A percentile compares a stretch with the other conserved stretches of the same genome.
phyloP scores from a whole-genome alignment of 2,797 vertebrate genomes.

The Typhlichthys eigenmanni region DNA sequence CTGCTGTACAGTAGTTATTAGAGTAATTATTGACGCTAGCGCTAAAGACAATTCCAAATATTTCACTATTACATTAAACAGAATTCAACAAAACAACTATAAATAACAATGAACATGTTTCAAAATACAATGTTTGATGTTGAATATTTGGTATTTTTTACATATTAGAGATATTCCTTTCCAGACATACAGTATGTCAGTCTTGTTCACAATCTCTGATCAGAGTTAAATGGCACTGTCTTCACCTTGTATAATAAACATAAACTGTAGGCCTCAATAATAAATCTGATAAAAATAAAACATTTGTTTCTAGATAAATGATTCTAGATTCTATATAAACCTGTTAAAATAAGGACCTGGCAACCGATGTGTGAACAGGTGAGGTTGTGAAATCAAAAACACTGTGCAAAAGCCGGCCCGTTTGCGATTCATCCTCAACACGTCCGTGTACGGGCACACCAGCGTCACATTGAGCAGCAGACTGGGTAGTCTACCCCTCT shows the following conservation, averaged over 20 bases:
- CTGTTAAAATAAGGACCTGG: slow-evolving; percentile 36
- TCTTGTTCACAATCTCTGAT: slow-evolving; percentile 15
- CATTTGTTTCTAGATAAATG: too few relatives aligned
- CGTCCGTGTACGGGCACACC: slow-evolving; percentile 33
- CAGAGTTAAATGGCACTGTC: slow-evolving; percentile 41
- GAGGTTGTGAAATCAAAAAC: slow-evolving; percentile 38
- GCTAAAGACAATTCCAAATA: slow-evolving; percentile 27
- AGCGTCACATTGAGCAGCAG: slow-evolving; percentile 49
- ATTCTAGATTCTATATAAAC: too few relatives aligned
- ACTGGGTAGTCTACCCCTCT: slow-evolving; percentile 27
- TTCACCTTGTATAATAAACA: slow-evolving; percentile 47
- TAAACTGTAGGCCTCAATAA: slow-evolving; percentile 24
- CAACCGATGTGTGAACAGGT: slow-evolving; percentile 50
- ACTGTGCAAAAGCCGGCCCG: slow-evolving; percentile 57
- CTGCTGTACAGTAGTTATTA: slow-evolving; percentile 14
- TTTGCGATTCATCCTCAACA: slow-evolving; percentile 42
- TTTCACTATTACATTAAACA: slow-evolving; percentile 33
- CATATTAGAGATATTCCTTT: slow-evolving; percentile 17
- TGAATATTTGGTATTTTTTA: slow-evolving; percentile 40
- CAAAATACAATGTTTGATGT: slow-evolving; percentile 28
- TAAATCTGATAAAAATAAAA: too few relatives aligned
- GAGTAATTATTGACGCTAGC: slow-evolving; percentile 6
- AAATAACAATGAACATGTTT: slow-evolving; percentile 23
- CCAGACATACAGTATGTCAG: slow-evolving; percentile 21
- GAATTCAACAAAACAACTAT: slow-evolving; percentile 16